These are phyloP conservation scores for Argynnis bischoffii DNA, from an alignment of 2,888 invertebrate genomes.

Conservation along the genomic window DNA sequence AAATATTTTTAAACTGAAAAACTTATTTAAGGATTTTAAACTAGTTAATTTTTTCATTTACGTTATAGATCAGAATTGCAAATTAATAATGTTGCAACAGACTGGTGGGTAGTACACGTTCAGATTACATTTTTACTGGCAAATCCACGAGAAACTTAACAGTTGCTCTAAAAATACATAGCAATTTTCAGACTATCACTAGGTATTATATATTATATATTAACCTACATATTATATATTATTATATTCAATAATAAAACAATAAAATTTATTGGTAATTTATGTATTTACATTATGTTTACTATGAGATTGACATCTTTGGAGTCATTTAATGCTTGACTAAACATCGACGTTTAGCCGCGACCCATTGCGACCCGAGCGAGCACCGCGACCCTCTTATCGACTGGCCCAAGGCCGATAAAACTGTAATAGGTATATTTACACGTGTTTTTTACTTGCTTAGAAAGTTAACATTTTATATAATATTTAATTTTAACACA, in stretches of 20 bases:
- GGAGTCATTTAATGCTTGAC: constrained; percentile 29
- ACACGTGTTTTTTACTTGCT: constrained; percentile 24
- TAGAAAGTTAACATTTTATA: not conserved
- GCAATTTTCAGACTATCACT: too few relatives aligned
- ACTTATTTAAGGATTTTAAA: too few relatives aligned
- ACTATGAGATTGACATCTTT: constrained; percentile 3
- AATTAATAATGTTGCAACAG: too few relatives aligned
- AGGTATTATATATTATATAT: too few relatives aligned
- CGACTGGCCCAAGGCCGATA: constrained; percentile 27
- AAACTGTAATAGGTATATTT: constrained; percentile 16
- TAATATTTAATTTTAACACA: not conserved
- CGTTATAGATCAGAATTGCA: too few relatives aligned
- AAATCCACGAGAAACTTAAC: too few relatives aligned
- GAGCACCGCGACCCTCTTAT: constrained; percentile 13
- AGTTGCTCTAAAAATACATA: too few relatives aligned
- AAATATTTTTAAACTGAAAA: too few relatives aligned
- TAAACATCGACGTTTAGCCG: constrained; percentile 21
- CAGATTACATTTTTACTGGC: too few relatives aligned
- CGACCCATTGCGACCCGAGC: constrained; percentile 23
- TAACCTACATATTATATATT: too few relatives aligned
- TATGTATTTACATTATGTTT: constrained; percentile 7
- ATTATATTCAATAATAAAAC: not conserved
- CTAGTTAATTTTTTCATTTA: too few relatives aligned
- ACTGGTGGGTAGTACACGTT: too few relatives aligned
- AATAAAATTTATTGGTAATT: not conserved